Evolutionary conservation across 2,113 vertebrate genomes (phyloP).

Genomic region (Elephantulus edwardii): DNA sequence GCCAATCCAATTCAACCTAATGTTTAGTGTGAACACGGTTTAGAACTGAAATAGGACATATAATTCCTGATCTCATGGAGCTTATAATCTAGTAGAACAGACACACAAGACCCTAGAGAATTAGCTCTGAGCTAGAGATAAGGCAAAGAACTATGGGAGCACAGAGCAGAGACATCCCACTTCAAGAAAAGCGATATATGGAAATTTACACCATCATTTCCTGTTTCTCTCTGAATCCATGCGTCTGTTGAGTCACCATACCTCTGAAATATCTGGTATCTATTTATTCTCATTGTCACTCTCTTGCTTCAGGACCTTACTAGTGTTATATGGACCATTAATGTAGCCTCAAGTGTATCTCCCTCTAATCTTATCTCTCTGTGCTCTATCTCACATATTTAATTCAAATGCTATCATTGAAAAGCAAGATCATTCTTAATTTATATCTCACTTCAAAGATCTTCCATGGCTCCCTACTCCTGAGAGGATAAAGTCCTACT

Average conservation of each 20-base stretch:
- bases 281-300: neutral
- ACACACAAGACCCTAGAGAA: neutral
- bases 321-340: neutral
- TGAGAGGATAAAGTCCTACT: neutral
- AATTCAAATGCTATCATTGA: neutral
- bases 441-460: neutral
- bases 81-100: conserved; percentile 1
- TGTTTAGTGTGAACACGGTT: neutral
- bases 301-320: neutral
- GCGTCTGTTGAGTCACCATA: neutral
- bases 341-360: neutral
- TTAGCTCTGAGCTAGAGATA: conserved; percentile 28
- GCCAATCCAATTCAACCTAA: neutral
- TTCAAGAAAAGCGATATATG: neutral
- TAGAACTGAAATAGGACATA: conserved; percentile 23
- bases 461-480: neutral
- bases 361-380: conserved; percentile 11
- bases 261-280: neutral
- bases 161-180: neutral
- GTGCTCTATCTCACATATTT: neutral
- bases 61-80: conserved; percentile 9
- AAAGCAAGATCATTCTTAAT: conserved; percentile 29
- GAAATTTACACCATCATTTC: neutral
- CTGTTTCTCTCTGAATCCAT: neutral
- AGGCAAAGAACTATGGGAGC: neutral